Conservation (phyloP, 2,888 invertebrate species). For the Yponomeuta malinellus region DNA sequence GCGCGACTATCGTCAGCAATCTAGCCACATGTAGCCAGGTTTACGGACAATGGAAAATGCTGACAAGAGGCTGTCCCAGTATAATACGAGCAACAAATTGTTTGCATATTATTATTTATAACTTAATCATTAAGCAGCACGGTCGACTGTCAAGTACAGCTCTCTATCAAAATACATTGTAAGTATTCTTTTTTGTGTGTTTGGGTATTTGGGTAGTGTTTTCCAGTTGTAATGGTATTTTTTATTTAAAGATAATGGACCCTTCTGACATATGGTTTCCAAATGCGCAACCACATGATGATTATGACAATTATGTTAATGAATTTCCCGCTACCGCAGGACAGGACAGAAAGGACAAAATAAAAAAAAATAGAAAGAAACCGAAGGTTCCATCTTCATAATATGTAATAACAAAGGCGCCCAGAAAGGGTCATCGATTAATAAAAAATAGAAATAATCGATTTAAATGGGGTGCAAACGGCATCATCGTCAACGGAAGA, state of each 20-base stretch:
- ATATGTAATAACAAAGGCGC: slow-evolving; percentile 1
- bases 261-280: neutral
- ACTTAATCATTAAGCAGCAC: too few relatives aligned
- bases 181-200: too few relatives aligned
- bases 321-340: neutral
- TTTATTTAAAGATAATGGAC: neutral
- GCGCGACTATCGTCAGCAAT: neutral
- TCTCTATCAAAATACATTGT: too few relatives aligned
- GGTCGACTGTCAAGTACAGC: too few relatives aligned
- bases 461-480: neutral
- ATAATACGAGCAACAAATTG: too few relatives aligned
- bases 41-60: neutral
- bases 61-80: neutral
- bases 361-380: neutral
- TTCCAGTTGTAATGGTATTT: too few relatives aligned
- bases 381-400: neutral
- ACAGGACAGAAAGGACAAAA: neutral
- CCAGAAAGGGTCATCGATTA: neutral
- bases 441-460: neutral
- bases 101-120: too few relatives aligned
- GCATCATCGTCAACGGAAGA: neutral
- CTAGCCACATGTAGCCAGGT: neutral
- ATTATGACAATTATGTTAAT: neutral
- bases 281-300: neutral
- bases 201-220: too few relatives aligned